Base-by-base conservation (phyloP, 2,888 invertebrate genomes). In the Mamestra brassicae region DNA sequence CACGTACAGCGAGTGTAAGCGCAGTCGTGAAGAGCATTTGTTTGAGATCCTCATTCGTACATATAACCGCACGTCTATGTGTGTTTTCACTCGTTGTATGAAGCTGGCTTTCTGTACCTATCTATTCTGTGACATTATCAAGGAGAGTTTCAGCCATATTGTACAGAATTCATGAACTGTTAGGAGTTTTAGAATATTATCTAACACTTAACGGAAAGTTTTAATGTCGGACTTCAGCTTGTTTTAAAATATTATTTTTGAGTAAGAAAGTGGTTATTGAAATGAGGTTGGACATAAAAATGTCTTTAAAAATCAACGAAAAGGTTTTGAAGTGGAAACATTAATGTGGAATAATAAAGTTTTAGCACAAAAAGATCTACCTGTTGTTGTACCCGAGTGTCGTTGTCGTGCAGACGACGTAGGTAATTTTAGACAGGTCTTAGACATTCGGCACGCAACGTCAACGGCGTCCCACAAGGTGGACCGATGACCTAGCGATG, bases 151-250 rank as follows among this genome's bases (percentile, higher is more conserved):
- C 26, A 76, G 78, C 81, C 71, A 80, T 86, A 82, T 85, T 84
- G 74, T 86, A 67, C 71, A 66, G 75, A 81, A 89, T 90, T 89
- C 88, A 89, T 88, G 88, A 88, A 76, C 80, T 81, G 84, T 64
- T 71, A 62, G 64, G 73, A 64, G 69, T 80, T 67, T 62, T 36
- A 45, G 75, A 42, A 66, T 74, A 74, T 83, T 77, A 84, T 77
- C 68, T 78, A 76, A 77, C 69, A 78, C 71, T 83, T 76, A 83
- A 60, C 58, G 58, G 17, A 69, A 80, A 80, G 70, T 88, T 87
- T 76, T 69, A 26, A 69, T 58, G 54, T 58, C 17, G 17, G 6
- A 50, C 54, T 42, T 47, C 11, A 34, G 50, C 34, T 62, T 52
- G 42, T 63, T 55, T 58, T 36, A 50, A 26, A 36, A 58, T 2